A percentile compares a stretch with the other conserved stretches of the same genome.
phyloP scores from a whole-genome alignment of 2,888 invertebrate species.

The Druceiella hillmani region DNA sequence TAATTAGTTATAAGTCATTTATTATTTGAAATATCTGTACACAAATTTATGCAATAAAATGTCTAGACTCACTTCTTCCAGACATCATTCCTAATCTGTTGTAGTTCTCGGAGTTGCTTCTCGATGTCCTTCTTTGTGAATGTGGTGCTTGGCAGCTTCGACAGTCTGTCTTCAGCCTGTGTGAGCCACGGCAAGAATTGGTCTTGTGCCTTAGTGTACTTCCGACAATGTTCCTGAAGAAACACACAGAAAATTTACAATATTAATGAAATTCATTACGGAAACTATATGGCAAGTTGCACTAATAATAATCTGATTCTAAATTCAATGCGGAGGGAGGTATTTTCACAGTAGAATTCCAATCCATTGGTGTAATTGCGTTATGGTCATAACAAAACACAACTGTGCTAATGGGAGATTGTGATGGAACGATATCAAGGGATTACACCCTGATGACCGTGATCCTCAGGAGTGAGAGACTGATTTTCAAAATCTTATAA shows the following conservation, averaged over 20 bases:
- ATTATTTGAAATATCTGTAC: neutral
- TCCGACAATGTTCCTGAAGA: constrained; percentile 81
- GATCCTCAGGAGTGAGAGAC: no score
- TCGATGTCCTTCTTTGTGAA: constrained; percentile 84
- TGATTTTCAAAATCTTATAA: no score
- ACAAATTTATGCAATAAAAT: neutral
- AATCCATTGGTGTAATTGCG: no score
- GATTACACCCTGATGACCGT: no score
- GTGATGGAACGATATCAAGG: no score
- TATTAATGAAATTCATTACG: constrained; percentile 3
- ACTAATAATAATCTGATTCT: no score
- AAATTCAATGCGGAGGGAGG: no score
- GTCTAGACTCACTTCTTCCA: constrained; percentile 61
- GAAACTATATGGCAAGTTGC: no score
- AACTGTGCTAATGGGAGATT: no score
- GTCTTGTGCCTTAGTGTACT: constrained; percentile 82
- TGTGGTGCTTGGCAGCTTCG: constrained; percentile 68
- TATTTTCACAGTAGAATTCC: no score
- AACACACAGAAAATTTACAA: constrained; percentile 16
- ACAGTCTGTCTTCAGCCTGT: constrained; percentile 79
- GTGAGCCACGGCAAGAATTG: constrained; percentile 84
- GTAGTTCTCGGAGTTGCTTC: constrained; percentile 81
- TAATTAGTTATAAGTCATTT: neutral
- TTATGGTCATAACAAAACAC: no score
- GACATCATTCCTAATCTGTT: constrained; percentile 86